A percentile compares a stretch with the other conserved stretches of the same genome.
These are phyloP conservation scores for Doris montereyensis DNA, from an alignment of 2,888 invertebrate species.

Conservation along the genomic window DNA sequence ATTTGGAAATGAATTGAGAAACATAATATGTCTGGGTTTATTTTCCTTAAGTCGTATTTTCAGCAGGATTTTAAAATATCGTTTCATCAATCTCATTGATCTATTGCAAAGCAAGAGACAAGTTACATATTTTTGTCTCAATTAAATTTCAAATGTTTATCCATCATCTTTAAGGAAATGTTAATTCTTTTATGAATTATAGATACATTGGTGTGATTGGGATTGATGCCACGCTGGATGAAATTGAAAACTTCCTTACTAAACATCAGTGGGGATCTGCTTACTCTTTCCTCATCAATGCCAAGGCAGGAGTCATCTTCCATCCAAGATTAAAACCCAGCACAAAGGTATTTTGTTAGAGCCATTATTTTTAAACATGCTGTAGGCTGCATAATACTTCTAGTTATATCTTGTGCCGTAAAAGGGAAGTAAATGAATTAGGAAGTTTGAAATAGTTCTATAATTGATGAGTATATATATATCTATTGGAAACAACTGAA, in stretches of 20 bases:
- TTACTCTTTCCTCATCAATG: slow-evolving; percentile 73
- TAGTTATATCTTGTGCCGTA: no score
- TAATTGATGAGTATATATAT: no score
- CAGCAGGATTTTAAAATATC: not conserved
- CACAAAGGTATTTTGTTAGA: slow-evolving; percentile 71
- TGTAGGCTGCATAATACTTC: no score
- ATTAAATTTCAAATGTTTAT: not conserved
- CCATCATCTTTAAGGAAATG: not conserved
- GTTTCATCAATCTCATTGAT: not conserved
- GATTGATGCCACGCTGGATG: slow-evolving; percentile 73
- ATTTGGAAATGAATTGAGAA: no score
- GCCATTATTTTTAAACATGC: no score
- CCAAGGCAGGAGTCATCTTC: slow-evolving; percentile 73
- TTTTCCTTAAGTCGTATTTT: no score
- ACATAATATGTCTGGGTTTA: no score
- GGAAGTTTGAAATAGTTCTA: no score
- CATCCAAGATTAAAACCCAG: slow-evolving; percentile 73
- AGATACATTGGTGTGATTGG: slow-evolving; percentile 73
- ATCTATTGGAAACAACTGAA: no score
- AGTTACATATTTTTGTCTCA: not conserved
- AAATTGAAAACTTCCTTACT: slow-evolving; percentile 72
- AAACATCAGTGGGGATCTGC: slow-evolving; percentile 74
- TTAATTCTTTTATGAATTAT: no score
- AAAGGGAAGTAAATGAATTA: no score
- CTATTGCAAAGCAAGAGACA: not conserved